Percentiles rank a stretch among this genome's conserved stretches.
These are phyloP conservation scores for Hydrolagus affinis DNA, from an alignment of 2,113 vertebrate species.

Conservation along the genomic window DNA sequence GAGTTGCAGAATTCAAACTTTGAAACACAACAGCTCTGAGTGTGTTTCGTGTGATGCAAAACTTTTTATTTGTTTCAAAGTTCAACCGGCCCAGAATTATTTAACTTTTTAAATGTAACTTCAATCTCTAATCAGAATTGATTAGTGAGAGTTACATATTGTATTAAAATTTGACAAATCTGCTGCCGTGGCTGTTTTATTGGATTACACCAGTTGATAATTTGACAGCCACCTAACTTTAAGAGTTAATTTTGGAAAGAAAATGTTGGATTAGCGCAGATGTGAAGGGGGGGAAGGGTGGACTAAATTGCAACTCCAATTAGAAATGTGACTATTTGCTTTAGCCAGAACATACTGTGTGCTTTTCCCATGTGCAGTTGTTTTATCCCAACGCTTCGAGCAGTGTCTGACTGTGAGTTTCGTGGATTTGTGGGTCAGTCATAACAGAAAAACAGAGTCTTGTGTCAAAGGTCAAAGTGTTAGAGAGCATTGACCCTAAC, in stretches of 20 bases:
- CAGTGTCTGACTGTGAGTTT: constrained; percentile 57
- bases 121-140: neutral
- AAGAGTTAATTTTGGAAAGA: constrained; percentile 40
- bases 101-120: neutral
- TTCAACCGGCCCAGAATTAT: too few species aligned
- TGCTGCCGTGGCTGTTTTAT: neutral
- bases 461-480: constrained; percentile 50
- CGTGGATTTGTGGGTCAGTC: constrained; percentile 60
- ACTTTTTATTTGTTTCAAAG: too few species aligned
- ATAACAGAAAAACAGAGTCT: constrained; percentile 53
- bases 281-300: constrained; percentile 46
- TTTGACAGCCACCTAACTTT: constrained; percentile 10
- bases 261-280: constrained; percentile 54
- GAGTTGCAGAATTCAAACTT: too few species aligned
- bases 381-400: constrained; percentile 54
- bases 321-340: constrained; percentile 50
- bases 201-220: constrained; percentile 4
- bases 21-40: too few species aligned
- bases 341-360: constrained; percentile 47
- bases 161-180: neutral
- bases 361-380: constrained; percentile 59
- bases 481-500: constrained; percentile 50
- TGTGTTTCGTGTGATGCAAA: too few species aligned
- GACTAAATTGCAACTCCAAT: constrained; percentile 55
- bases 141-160: neutral